Evolutionary conservation across 2,113 vertebrate genomes (phyloP).

Genomic region (Poecilia latipinna): DNA sequence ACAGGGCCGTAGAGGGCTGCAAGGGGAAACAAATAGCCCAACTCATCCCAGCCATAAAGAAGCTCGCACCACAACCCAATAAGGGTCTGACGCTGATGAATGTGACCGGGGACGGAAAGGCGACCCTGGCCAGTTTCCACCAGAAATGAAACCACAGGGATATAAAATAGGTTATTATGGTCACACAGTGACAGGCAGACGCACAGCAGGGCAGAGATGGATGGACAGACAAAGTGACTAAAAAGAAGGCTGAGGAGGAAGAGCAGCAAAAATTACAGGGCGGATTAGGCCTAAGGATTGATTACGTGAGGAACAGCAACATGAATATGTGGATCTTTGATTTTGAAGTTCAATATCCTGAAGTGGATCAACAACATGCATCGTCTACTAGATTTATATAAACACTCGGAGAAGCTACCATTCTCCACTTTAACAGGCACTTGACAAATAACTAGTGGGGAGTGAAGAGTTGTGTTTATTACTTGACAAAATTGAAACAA

Average conservation of each 20-base stretch:
- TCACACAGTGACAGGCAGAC: slow-evolving; percentile 74
- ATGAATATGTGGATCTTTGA: slow-evolving; percentile 20
- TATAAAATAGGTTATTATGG: slow-evolving; percentile 84
- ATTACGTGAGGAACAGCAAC: slow-evolving; percentile 34
- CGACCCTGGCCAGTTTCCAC: slow-evolving; percentile 78
- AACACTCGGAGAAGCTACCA: slow-evolving; percentile 32
- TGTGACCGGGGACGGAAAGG: slow-evolving; percentile 79
- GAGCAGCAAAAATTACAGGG: slow-evolving; percentile 60
- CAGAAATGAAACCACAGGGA: slow-evolving; percentile 84
- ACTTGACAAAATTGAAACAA: slow-evolving; percentile 12
- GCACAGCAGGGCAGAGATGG: slow-evolving; percentile 75
- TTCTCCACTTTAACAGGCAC: slow-evolving; percentile 27
- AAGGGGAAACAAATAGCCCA: slow-evolving; percentile 82
- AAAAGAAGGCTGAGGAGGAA: slow-evolving; percentile 69
- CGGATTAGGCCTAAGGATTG: slow-evolving; percentile 58
- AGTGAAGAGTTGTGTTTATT: slow-evolving; percentile 18
- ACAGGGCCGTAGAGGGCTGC: slow-evolving; percentile 77
- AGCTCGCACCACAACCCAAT: slow-evolving; percentile 82
- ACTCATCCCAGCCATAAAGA: slow-evolving; percentile 82
- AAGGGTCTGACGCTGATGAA: slow-evolving; percentile 85
- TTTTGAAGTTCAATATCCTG: slow-evolving; percentile 33
- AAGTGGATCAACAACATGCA: slow-evolving; percentile 39
- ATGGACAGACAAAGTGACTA: slow-evolving; percentile 73
- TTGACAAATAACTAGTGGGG: slow-evolving; percentile 47
- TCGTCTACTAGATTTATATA: slow-evolving; percentile 32